Base-by-base conservation (phyloP, 1,140 invertebrate species). In the Aphelinus atriplicis region DNA sequence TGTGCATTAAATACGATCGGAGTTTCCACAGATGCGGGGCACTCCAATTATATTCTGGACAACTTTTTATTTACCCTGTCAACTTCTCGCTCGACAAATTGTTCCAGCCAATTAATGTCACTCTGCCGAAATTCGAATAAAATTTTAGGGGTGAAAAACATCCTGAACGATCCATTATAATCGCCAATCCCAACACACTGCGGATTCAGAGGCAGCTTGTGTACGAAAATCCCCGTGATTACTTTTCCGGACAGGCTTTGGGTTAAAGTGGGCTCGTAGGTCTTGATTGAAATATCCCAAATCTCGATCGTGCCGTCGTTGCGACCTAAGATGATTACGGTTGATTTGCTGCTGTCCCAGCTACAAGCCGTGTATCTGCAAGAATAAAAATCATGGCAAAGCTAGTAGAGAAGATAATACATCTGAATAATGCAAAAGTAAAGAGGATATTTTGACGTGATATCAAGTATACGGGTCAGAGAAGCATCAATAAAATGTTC, bases 81-180 rank as follows among this genome's bases (percentile, higher is more conserved):
- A 3, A 82, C 71, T 79, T 86, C 83, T 48, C 80, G 81, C 10
- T 84, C 80, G 3, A 86, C 60, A 43, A 84, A 88, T 78, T 81
- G 77, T 57, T 63, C 73, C 80, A 82, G 81, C 83, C 81, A 84
- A 58, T 85, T 43, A 53, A 84, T 64, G 76, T 83, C 67, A 67
- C 61, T 72, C 10, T 64, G 9, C 57, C 81, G 77, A 10, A 51
- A 78, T n/a, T 64, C 78, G 56, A 75, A 76, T 76, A 85, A 90
- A 89, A 80, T 84, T 82, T 63, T 80, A 78, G 91, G 91, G 66
- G 90, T 79, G 62, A 88, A 85, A 62, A 91, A 91, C 81, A 91
- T 88, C 73, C 91, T 87, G 43, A 92, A 89, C 56, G 90, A 89
- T 7, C 91, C 91, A 77, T 91, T 92, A 53, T 87, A 89, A 80